A percentile compares a stretch with the other conserved stretches of the same genome.
These are phyloP conservation scores for Abscondita cerata DNA, from an alignment of 2,888 invertebrate genomes.

Conservation along the genomic window DNA sequence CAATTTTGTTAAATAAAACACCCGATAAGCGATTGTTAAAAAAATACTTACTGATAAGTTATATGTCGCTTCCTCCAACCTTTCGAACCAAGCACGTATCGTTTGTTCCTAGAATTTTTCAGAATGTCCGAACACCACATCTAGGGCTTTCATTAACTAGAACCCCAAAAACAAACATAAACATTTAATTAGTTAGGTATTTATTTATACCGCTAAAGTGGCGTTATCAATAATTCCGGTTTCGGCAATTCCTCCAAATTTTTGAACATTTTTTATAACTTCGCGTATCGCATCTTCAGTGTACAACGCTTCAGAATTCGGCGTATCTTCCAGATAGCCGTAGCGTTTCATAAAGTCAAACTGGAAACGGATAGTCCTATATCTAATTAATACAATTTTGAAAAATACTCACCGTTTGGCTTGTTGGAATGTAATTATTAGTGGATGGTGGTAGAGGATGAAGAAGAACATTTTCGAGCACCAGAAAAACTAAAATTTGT, in stretches of 20 bases:
- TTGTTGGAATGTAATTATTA: slow-evolving; percentile 12
- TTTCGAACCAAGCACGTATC: slow-evolving; percentile 67
- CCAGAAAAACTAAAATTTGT: neutral
- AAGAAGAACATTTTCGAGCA: neutral
- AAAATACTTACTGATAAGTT: slow-evolving; percentile 69
- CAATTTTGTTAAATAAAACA: no score
- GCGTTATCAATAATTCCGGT: slow-evolving; percentile 72
- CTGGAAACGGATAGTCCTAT: slow-evolving; percentile 55
- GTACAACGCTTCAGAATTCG: slow-evolving; percentile 67
- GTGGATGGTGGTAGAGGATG: neutral
- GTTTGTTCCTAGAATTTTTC: slow-evolving; percentile 57
- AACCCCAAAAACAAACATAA: slow-evolving; percentile 7
- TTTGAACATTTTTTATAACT: slow-evolving; percentile 72
- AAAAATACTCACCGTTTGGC: slow-evolving; percentile 18
- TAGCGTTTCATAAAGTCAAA: slow-evolving; percentile 72
- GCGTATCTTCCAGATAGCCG: slow-evolving; percentile 68
- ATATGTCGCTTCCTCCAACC: slow-evolving; percentile 75
- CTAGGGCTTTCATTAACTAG: slow-evolving; percentile 71
- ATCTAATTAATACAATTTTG: neutral
- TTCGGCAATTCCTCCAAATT: slow-evolving; percentile 72
- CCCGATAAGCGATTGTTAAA: no score
- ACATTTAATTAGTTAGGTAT: no score
- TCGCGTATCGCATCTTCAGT: slow-evolving; percentile 68
- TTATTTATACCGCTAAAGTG: slow-evolving; percentile 70
- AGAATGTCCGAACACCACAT: slow-evolving; percentile 76